Evolutionary conservation across 2,888 invertebrate species (phyloP).

Genomic region (Griposia aprilina): DNA sequence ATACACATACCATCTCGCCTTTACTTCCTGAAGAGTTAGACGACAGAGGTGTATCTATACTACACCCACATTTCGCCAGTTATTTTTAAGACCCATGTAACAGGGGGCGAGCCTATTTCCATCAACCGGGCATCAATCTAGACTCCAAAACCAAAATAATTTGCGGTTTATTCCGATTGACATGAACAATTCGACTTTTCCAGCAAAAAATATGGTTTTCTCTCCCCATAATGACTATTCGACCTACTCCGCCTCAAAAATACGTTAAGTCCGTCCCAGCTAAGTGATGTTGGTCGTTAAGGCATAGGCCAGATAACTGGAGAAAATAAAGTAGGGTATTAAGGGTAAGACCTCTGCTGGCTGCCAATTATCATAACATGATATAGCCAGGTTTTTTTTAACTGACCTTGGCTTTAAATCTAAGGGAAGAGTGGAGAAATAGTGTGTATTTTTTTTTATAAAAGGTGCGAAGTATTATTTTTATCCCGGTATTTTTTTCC

Average conservation of each 20-base stretch:
- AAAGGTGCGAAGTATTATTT: not conserved
- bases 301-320: conserved; percentile 61
- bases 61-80: no score
- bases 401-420: conserved; percentile 18
- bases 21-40: no score
- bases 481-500: not conserved
- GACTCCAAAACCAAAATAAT: not conserved
- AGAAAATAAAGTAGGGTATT: conserved; percentile 55
- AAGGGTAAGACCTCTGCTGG: conserved; percentile 34
- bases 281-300: conserved; percentile 68
- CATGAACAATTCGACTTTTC: conserved; percentile 19
- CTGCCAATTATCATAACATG: conserved; percentile 59
- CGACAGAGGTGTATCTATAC: no score
- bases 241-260: conserved; percentile 48
- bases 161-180: conserved; percentile 23
- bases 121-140: not conserved
- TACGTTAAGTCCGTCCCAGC: conserved; percentile 53
- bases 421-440: conserved; percentile 1
- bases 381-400: conserved; percentile 28
- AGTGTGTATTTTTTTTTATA: not conserved
- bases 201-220: conserved; percentile 44
- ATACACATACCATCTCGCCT: no score
- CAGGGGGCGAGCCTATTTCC: no score
- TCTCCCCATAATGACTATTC: conserved; percentile 51
- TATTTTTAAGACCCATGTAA: no score